Conservation (phyloP, 1,140 invertebrate genomes). For the Paracyclopina nana region DNA sequence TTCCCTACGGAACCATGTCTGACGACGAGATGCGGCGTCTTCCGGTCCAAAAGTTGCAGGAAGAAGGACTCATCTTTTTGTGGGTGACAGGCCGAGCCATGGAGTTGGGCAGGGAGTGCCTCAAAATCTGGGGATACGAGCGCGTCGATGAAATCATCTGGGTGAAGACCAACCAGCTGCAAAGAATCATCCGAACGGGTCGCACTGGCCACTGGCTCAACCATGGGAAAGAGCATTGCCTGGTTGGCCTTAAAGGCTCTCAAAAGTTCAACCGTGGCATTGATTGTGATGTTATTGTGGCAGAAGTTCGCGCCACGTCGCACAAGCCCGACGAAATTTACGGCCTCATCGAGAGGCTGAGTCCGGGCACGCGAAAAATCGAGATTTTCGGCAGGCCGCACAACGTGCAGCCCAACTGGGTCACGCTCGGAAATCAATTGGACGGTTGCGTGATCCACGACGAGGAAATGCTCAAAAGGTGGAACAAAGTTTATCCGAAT, state of each 20-base stretch:
- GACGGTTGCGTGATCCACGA: slow-evolving; percentile 84
- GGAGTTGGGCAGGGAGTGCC: slow-evolving; percentile 81
- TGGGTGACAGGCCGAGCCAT: slow-evolving; percentile 97
- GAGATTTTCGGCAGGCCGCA: slow-evolving; percentile 92
- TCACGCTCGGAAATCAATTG: slow-evolving; percentile 82
- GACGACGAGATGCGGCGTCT: slow-evolving; percentile 95
- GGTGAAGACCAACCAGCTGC: slow-evolving; percentile 97
- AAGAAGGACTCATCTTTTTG: slow-evolving; percentile 85
- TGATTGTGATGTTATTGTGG: slow-evolving; percentile 94
- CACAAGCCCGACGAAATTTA: slow-evolving; percentile 98
- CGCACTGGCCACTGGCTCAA: slow-evolving; percentile 95
- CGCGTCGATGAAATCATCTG: slow-evolving; percentile 92
- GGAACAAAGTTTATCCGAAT: slow-evolving; percentile 78
- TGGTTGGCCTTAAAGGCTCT: slow-evolving; percentile 90
- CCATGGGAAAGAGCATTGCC: slow-evolving; percentile 94
- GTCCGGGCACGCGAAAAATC: slow-evolving; percentile 77
- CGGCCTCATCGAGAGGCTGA: slow-evolving; percentile 41
- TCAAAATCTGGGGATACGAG: slow-evolving; percentile 86
- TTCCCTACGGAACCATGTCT: slow-evolving; percentile 97
- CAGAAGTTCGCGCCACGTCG: slow-evolving; percentile 87
- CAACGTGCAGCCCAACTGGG: slow-evolving; percentile 97
- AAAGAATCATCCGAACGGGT: slow-evolving; percentile 87
- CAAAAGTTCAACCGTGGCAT: slow-evolving; percentile 77
- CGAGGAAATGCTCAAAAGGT: slow-evolving; percentile 67
- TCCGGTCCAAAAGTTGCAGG: slow-evolving; percentile 71